Evolutionary conservation across 2,113 vertebrate species (phyloP), one percentile per base, ranked within the genome.

Genomic region (Cettia cetti): DNA sequence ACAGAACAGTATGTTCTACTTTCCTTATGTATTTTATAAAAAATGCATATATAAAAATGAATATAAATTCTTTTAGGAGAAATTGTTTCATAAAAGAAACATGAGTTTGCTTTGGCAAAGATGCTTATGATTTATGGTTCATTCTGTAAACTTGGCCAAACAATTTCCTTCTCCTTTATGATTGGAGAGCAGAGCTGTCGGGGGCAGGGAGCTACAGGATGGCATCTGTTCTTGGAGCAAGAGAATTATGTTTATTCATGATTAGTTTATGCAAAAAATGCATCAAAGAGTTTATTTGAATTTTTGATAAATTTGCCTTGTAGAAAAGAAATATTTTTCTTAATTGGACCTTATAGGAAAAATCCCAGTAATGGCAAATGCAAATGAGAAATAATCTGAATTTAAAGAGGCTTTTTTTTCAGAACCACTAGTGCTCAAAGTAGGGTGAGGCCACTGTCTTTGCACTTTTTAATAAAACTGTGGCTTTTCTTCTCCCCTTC

Each of bases 71-170:
- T 96, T 97, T 96, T 88, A 96, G 92, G 63, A 97, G 86, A 92
- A 96, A 97, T 97, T 96, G 96, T 97, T 97, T 97, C 95, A 96
- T 97, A 96, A 97, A 97, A 97, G 91, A 97, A 96, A 97, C 92
- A 96, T 96, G 96, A 97, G 94, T 96, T 96, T 92, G 78, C 90
- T 97, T 97, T 96, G 94, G 95, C 95, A 97, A 97, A 92, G 86
- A 95, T 90, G 81, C 70, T 60, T 86, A 11, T 97, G 96, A 97
- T 97, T 97, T 97, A 97, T 97, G 94, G 94, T 97, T 97, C 94
- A 71, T 93, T 97, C 92, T 92, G 78, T 93, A 97, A 97, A 97
- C 94, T 95, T 96, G 85, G 95, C 95, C 96, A 94, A 96, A 96
- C 91, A 86, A 96, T 97, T 97, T 96, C 89, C 47, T 95, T 77